phyloP scores from a whole-genome alignment of 2,113 vertebrate genomes.

The Toxotes jaculatrix region DNA sequence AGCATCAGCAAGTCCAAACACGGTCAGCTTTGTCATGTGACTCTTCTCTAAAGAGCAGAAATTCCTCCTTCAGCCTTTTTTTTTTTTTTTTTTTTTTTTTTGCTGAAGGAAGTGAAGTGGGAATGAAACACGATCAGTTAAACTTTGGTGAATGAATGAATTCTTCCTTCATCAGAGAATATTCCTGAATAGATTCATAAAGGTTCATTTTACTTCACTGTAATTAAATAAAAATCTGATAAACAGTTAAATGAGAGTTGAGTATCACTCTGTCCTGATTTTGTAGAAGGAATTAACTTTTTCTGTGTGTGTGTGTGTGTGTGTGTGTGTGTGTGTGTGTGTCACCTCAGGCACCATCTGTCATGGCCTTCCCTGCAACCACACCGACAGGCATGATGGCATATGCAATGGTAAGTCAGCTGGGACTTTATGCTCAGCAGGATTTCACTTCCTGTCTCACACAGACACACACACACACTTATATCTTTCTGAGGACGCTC shows the following conservation, averaged over 20 bases:
- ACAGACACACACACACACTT: neutral
- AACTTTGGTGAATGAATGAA: neutral
- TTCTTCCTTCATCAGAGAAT: neutral
- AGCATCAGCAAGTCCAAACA: neutral
- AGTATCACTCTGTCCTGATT: constrained; percentile 40
- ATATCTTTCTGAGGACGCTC: neutral
- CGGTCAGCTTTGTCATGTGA: neutral
- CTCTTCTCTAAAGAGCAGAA: neutral
- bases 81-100: no score
- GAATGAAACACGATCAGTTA: neutral
- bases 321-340: constrained; percentile 69
- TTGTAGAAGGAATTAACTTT: constrained; percentile 28
- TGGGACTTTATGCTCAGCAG: constrained; percentile 1
- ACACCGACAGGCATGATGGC: constrained; percentile 96
- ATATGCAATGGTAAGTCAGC: constrained; percentile 92
- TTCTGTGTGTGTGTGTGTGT: constrained; percentile 70
- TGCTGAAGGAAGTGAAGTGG: neutral
- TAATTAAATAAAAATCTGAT: neutral
- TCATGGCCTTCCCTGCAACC: constrained; percentile 96
- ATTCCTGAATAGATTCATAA: neutral
- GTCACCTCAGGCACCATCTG: constrained; percentile 89
- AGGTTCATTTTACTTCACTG: neutral
- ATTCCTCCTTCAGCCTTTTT: neutral
- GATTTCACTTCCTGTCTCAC: neutral
- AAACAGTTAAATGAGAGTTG: neutral